These are phyloP conservation scores for Anoura caudifer DNA, from an alignment of 2,113 vertebrate genomes.

Conservation along the genomic window DNA sequence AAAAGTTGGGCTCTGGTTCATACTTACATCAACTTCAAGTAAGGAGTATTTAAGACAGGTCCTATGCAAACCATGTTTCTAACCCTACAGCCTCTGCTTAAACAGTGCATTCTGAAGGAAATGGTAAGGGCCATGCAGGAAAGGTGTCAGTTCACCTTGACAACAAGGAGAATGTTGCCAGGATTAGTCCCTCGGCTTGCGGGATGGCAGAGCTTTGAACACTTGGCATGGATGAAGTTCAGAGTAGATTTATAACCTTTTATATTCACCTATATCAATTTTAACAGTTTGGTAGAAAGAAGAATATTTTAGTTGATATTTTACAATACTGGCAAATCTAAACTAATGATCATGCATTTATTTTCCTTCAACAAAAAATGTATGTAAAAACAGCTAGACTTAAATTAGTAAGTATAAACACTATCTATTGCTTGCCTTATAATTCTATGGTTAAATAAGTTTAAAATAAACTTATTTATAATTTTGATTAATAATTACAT, in stretches of 20 bases:
- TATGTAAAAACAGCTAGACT: neutral
- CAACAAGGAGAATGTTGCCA: neutral
- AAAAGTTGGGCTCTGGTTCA: neutral
- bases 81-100: neutral
- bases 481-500: neutral
- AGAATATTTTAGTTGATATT: neutral
- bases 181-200: neutral
- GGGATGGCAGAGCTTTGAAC: neutral
- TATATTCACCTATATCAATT: neutral
- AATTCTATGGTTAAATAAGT: neutral
- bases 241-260: neutral
- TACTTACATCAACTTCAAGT: neutral
- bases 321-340: neutral
- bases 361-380: constrained; percentile 27
- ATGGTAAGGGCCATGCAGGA: neutral
- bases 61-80: neutral
- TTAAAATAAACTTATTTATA: neutral
- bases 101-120: neutral
- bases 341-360: neutral
- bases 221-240: neutral
- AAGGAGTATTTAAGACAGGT: neutral
- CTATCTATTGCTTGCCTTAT: neutral
- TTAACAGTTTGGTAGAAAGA: neutral
- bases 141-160: neutral
- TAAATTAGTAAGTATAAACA: neutral